phyloP scores from a whole-genome alignment of 92 coral and sea anemone species.

The Phenganax stokvisi region DNA sequence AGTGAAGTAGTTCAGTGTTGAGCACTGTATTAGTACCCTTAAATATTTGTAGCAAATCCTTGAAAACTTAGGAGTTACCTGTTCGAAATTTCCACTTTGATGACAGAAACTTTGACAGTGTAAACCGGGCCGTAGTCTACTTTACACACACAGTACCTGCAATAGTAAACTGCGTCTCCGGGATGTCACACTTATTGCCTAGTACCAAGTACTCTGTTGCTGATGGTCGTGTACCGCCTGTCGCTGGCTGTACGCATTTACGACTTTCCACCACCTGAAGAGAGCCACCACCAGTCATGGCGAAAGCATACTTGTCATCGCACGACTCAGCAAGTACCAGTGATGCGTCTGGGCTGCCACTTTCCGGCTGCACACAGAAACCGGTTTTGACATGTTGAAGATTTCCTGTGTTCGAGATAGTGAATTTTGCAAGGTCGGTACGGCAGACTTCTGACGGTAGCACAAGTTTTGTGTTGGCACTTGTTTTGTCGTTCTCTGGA shows the following conservation, averaged over 20 bases:
- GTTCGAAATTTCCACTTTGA: too few relatives aligned
- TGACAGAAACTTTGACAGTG: too few relatives aligned
- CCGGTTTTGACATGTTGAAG: slow-evolving; percentile 28
- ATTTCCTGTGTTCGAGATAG: not conserved
- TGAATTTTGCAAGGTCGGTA: slow-evolving; percentile 20
- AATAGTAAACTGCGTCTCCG: slow-evolving; percentile 2
- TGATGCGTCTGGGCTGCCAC: not conserved
- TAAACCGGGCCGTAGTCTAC: not conserved
- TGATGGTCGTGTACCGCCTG: slow-evolving; percentile 5
- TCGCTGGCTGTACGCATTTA: slow-evolving; percentile 24
- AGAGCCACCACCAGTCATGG: slow-evolving; percentile 20
- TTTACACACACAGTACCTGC: not conserved
- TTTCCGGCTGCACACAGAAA: slow-evolving; percentile 22
- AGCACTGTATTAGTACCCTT: too few relatives aligned
- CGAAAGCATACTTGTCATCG: not conserved
- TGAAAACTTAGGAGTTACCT: too few relatives aligned
- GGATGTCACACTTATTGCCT: slow-evolving; percentile 9
- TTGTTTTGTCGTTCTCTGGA: not conserved
- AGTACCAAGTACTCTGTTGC: slow-evolving; percentile 15
- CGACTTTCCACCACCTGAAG: slow-evolving; percentile 22
- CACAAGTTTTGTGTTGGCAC: slow-evolving; percentile 4
- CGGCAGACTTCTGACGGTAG: slow-evolving; percentile 21
- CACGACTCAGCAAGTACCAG: not conserved
- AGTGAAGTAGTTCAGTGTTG: too few relatives aligned
- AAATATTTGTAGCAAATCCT: too few relatives aligned